phyloP scores from a whole-genome alignment of 2,888 invertebrate species.

The Acanthacorydalis orientalis region DNA sequence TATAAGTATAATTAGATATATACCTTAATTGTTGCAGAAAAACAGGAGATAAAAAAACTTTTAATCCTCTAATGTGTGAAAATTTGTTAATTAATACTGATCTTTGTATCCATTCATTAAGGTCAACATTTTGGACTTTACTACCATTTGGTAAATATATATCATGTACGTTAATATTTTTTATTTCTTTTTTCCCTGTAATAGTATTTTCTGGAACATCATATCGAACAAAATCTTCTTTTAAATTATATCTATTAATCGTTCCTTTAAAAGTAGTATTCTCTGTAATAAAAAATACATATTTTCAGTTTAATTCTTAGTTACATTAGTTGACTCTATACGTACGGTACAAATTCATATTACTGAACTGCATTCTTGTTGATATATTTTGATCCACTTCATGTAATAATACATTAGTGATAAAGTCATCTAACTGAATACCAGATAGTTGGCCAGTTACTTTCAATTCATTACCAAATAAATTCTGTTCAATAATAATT shows the following conservation, averaged over 20 bases:
- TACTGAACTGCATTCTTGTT: conserved; percentile 8
- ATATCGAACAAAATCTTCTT: conserved; percentile 30
- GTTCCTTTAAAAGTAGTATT: conserved; percentile 18
- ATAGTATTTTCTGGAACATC: conserved; percentile 24
- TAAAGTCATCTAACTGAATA: conserved; percentile 26
- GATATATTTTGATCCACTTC: conserved; percentile 25
- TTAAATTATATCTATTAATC: conserved; percentile 33
- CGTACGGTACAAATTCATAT: conserved; percentile 10
- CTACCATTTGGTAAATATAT: conserved; percentile 19
- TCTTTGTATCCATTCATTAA: conserved; percentile 28
- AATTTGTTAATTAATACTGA: conserved; percentile 23
- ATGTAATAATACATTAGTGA: conserved; percentile 24
- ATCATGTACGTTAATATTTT: conserved; percentile 21
- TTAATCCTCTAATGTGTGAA: conserved; percentile 27
- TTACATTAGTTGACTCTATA: conserved; percentile 10
- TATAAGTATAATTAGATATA: conserved; percentile 5
- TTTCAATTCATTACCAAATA: conserved; percentile 19
- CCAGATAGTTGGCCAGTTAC: conserved; percentile 20
- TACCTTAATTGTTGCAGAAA: conserved; percentile 26
- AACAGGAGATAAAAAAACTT: conserved; percentile 24
- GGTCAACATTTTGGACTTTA: conserved; percentile 26
- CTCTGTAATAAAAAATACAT: conserved; percentile 14
- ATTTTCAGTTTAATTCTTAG: conserved; percentile 11
- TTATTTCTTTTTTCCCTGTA: conserved; percentile 26
- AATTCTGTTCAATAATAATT: conserved; percentile 20